Evolutionary conservation across 1,140 invertebrate genomes (phyloP).

Genomic region (Drosophila varians): DNA sequence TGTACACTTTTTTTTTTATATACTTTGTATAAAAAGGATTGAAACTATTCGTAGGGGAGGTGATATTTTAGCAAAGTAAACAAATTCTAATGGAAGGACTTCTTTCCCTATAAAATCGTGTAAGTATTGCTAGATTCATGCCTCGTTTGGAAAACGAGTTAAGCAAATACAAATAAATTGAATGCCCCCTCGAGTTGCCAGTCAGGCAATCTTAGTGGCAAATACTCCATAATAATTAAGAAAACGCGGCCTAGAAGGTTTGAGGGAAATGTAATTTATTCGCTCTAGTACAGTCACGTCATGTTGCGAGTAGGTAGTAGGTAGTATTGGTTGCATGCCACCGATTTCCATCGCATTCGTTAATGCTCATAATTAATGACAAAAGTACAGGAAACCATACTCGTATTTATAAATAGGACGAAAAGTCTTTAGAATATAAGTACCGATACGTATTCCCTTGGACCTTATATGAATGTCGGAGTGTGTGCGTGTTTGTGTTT

Average conservation of each 20-base stretch:
- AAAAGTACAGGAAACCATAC: conserved; percentile 50
- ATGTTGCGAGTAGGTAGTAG: conserved; percentile 23
- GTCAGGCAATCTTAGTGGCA: conserved; percentile 17
- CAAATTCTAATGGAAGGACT: too few species aligned
- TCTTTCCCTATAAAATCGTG: too few species aligned
- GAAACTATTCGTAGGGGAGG: too few species aligned
- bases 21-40: conserved; percentile 44
- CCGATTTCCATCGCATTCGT: conserved; percentile 21
- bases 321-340: conserved; percentile 12
- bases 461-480: neutral
- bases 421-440: conserved; percentile 51
- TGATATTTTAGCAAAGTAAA: too few species aligned
- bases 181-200: conserved; percentile 38
- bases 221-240: conserved; percentile 26
- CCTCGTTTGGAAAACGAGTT: neutral
- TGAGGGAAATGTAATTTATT: conserved; percentile 41
- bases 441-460: conserved; percentile 53
- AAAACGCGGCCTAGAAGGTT: conserved; percentile 19
- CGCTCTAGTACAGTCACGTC: conserved; percentile 33
- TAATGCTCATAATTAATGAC: conserved; percentile 75
- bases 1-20: conserved; percentile 27
- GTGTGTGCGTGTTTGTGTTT: conserved; percentile 8
- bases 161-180: conserved; percentile 68
- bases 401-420: conserved; percentile 58
- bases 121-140: too few species aligned